Conservation (phyloP, 2,797 vertebrate genomes). For the Sardinella longiceps region DNA sequence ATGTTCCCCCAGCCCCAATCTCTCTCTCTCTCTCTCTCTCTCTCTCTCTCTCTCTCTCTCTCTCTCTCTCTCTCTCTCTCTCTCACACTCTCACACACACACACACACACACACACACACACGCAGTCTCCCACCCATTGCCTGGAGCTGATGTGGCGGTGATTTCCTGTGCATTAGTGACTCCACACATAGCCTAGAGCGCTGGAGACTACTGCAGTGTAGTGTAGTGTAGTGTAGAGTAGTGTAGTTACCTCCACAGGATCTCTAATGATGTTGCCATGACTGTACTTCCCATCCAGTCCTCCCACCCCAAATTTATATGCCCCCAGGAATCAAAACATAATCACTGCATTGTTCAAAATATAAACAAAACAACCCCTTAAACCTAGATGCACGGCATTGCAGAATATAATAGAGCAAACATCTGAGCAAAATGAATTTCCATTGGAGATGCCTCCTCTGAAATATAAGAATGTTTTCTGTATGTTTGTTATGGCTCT, state of each 20-base stretch:
- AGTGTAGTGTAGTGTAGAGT: no score
- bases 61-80: conserved; percentile 25
- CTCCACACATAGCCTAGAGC: background rate
- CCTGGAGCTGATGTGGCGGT: conserved; percentile 37
- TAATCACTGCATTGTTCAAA: background rate
- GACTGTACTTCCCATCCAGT: background rate
- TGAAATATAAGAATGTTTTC: no score
- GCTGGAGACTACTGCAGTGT: no score
- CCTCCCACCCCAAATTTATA: conserved; percentile 22
- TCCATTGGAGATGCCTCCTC: no score
- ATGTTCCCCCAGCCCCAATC: background rate
- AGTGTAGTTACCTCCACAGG: background rate
- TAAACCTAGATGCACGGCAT: no score
- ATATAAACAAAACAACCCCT: no score
- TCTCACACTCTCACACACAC: conserved; percentile 19
- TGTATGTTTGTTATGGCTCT: no score
- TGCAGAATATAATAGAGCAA: no score
- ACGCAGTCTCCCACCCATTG: conserved; percentile 14
- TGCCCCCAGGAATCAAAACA: conserved; percentile 38
- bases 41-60: conserved; percentile 23
- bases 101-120: conserved; percentile 18
- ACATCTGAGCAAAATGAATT: no score
- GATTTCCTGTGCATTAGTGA: conserved; percentile 42
- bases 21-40: conserved; percentile 22
- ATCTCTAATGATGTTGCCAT: background rate